Base-by-base conservation (phyloP, 1,140 invertebrate species). In the Drosophila asahinai region DNA sequence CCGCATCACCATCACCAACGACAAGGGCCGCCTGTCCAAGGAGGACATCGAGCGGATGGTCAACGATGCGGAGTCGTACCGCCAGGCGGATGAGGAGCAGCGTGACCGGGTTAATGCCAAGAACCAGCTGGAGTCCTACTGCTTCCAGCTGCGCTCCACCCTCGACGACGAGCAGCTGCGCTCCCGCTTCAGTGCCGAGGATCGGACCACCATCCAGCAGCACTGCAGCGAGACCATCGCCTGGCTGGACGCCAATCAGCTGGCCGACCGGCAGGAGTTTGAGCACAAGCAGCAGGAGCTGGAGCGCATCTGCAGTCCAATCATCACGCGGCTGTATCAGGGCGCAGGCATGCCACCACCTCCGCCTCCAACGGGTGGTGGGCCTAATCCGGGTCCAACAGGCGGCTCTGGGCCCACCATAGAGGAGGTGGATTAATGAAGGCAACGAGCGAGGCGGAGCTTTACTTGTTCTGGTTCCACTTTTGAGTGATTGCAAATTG, bases 31-130 rank as follows among this genome's bases (percentile, higher is more conserved):
- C 72, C 95, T 99, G 1, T 97, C 96, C 91, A 99, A 99, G 93
- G 98, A 99, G 90, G 98, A 99, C 73, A 99, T 99, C 83, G 98
- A 99, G 91, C 95, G 97, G 36, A 99, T 99, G 98, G 97, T 99
- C 17, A 97, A 98, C 66, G 98, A 99, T 73, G 98, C 98, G 3
- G 98, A 99, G 93, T 97, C 97, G 83, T 99, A 98, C 94, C 96
- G 97, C 76, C 96, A 94, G 66, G 97, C 98, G 79, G 98, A 99
- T 93, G 96, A 98, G 65, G 96, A 97, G 80, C 97, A 98, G 91
- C 97, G 97, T 87, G 96, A 96, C 58, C 96, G 96, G n/a, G 97
- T 99, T 73, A 93, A 96, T 49, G 95, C 97, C 51, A 98, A 98
- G 94, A 99, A 99, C 89, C 95, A 95, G 19, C 94, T 99, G 1